A percentile compares a stretch with the other conserved stretches of the same genome.
These are phyloP conservation scores for Campylomormyrus tamandua DNA, from an alignment of 2,113 vertebrate genomes.

Conservation along the genomic window DNA sequence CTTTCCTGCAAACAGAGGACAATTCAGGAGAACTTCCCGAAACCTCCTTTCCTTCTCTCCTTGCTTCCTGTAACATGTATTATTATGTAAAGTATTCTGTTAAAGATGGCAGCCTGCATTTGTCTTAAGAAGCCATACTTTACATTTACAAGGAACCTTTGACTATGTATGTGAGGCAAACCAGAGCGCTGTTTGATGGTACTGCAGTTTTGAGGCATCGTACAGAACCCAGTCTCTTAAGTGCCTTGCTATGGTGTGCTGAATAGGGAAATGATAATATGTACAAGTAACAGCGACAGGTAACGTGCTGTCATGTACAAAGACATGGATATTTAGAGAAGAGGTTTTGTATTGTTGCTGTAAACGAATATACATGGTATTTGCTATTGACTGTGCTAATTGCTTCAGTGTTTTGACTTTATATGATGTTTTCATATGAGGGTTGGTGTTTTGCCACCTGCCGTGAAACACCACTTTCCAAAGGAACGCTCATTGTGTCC, in stretches of 20 bases:
- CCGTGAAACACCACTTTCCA: not conserved
- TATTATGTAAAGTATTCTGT: conserved; percentile 7
- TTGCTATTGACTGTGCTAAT: conserved; percentile 49
- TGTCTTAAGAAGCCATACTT: conserved; percentile 27
- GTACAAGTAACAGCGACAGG: conserved; percentile 26
- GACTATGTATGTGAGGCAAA: conserved; percentile 41
- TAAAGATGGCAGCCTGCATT: conserved; percentile 17
- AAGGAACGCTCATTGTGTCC: not conserved
- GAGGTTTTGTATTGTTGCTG: conserved; percentile 38
- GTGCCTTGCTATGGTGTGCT: conserved; percentile 47
- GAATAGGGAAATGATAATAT: conserved; percentile 33
- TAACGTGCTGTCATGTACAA: conserved; percentile 33
- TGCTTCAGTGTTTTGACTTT: conserved; percentile 23
- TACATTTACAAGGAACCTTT: conserved; percentile 27
- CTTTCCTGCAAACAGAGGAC: not conserved
- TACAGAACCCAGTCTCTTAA: conserved; percentile 49
- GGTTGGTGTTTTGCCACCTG: not conserved
- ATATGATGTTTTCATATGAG: conserved; percentile 27
- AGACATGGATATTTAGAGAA: conserved; percentile 38
- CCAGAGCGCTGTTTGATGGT: conserved; percentile 45
- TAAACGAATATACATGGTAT: conserved; percentile 50
- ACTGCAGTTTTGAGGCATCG: conserved; percentile 46
- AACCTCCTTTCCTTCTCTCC: not conserved
- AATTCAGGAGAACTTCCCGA: not conserved
- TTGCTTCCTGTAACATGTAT: conserved; percentile 10